Evolutionary conservation across 2,113 vertebrate genomes (phyloP).

Genomic region (Circaetus gallicus): DNA sequence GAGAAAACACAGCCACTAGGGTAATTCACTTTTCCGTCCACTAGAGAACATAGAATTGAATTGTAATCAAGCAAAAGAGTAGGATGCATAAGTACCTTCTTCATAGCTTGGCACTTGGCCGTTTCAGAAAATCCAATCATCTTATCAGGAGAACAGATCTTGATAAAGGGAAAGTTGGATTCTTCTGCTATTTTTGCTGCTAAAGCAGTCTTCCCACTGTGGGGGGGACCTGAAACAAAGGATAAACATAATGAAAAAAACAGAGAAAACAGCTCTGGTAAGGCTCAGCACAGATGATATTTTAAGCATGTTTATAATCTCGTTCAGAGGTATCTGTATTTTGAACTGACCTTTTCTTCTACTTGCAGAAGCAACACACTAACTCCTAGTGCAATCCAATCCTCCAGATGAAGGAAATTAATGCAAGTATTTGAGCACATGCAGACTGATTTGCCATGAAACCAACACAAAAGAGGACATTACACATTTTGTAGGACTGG

Average conservation of each 20-base stretch:
- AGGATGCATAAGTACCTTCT: conserved; percentile 79
- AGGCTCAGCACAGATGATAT: neutral
- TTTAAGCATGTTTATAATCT: neutral
- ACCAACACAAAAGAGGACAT: neutral
- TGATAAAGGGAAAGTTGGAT: conserved; percentile 98
- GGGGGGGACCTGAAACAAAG: conserved; percentile 84
- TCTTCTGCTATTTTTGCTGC: conserved; percentile 94
- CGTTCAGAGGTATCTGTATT: neutral
- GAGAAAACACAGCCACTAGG: neutral
- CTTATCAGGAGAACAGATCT: conserved; percentile 98
- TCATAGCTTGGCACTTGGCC: conserved; percentile 97
- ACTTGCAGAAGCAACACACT: neutral
- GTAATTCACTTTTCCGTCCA: neutral
- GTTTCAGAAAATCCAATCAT: conserved; percentile 97
- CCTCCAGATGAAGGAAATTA: neutral
- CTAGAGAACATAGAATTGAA: neutral
- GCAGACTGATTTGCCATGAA: neutral
- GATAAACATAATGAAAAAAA: neutral
- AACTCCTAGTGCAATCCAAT: neutral
- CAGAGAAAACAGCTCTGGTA: neutral
- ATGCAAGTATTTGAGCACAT: neutral
- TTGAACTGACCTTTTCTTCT: neutral
- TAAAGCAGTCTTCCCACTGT: conserved; percentile 93
- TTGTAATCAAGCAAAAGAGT: neutral
- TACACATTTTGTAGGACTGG: neutral